Evolutionary conservation across 1,140 invertebrate species (phyloP), one percentile per base, ranked within the genome.

Genomic region (Drosophila seguyi): DNA sequence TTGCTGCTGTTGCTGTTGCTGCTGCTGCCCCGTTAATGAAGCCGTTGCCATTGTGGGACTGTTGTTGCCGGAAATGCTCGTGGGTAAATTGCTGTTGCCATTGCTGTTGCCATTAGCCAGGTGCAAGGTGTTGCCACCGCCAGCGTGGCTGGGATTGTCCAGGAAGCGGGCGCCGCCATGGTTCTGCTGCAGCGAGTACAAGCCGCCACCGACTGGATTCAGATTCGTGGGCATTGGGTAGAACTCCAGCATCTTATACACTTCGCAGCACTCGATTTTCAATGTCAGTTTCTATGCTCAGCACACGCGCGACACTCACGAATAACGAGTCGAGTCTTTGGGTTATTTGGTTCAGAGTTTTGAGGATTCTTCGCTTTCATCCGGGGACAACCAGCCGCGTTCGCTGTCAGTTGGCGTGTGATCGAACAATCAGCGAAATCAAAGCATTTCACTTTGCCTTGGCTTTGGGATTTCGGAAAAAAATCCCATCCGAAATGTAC

Each of bases 191-290:
- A 90, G 82, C 75, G 91, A 90, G 41, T 92, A 88, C 53, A 92
- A 79, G 60, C 88, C 81, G 73, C 88, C 82, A 71, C 79, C 91
- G 69, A 91, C 91, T 79, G 81, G 78, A 90, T 86, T 92, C 67
- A 92, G 75, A 84, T 92, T 92, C 56, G 91, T 92, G 79, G 91
- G 91, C 91, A 92, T 92, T 76, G 91, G 91, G 88, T 92, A 92
- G 66, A 92, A 92, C 76, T 92, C 91, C 74, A 92, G 82, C 91
- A 92, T 92, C 80, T 67, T 87, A 76, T 77, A 48, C 47, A 73
- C 57, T 73, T 47, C 2, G 18, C 27, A 71, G 41, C 53, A 58
- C 48, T 18, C 10, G 18, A 25, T 34, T 31, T 31, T 25, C 44
- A 16, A 47, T n/a, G 27, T 47, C 11, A 22, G 38, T 38, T 75